These are phyloP conservation scores for Danionella dracula DNA, from an alignment of 2,797 vertebrate genomes.

Conservation along the genomic window DNA sequence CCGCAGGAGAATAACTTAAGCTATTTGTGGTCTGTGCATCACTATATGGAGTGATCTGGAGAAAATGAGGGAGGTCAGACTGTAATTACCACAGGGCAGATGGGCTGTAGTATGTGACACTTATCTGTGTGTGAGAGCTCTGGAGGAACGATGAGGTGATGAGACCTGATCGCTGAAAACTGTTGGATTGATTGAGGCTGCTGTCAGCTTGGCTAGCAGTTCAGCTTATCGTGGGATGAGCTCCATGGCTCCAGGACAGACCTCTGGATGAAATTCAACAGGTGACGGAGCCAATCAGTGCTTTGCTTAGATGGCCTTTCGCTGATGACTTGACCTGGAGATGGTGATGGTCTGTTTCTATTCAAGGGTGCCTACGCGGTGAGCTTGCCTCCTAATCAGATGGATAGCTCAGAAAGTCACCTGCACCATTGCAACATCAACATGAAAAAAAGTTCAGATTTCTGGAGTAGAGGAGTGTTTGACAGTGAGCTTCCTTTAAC, in stretches of 20 bases:
- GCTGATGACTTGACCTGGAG: not conserved
- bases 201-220: constrained; percentile 7
- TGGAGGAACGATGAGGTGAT: constrained; percentile 12
- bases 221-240: not conserved
- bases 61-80: constrained; percentile 33
- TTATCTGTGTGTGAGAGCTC: constrained; percentile 30
- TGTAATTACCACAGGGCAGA: constrained; percentile 40
- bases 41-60: constrained; percentile 28
- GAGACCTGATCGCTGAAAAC: constrained; percentile 11
- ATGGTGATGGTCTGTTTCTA: not conserved
- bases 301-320: not conserved
- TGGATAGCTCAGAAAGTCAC: not conserved
- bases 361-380: not conserved
- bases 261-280: not conserved
- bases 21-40: constrained; percentile 23
- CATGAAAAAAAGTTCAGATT: too few species aligned
- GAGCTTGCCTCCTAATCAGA: not conserved
- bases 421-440: not conserved
- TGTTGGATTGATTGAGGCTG: constrained; percentile 21
- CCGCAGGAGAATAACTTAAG: constrained; percentile 11
- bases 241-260: constrained; percentile 14
- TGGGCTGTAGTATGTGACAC: not conserved
- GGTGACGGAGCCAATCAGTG: not conserved
- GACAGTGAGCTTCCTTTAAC: too few species aligned
- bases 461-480: too few species aligned